These are phyloP conservation scores for Drosophila suboccidentalis DNA, from an alignment of 2,888 invertebrate genomes.

Conservation along the genomic window DNA sequence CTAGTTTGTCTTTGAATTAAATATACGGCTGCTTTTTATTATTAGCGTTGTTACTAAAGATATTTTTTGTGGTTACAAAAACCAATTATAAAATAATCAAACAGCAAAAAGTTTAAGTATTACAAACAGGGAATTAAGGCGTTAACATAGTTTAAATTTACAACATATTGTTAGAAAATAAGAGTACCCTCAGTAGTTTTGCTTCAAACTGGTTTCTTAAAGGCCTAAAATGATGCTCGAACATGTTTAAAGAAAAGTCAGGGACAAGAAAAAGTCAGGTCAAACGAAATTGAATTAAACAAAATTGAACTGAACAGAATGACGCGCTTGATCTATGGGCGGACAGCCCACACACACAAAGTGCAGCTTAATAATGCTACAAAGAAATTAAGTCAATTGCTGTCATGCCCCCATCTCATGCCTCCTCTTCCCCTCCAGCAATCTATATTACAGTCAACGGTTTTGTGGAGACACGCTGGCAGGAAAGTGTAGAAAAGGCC, in stretches of 20 bases:
- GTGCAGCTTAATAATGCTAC: conserved; percentile 41
- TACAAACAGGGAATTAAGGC: background rate
- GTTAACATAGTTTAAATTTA: too few relatives aligned
- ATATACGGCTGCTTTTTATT: conserved; percentile 8
- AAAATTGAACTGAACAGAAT: conserved; percentile 36
- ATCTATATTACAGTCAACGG: conserved; percentile 84
- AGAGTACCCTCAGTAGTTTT: conserved; percentile 1
- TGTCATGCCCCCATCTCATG: background rate
- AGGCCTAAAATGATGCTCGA: conserved; percentile 1
- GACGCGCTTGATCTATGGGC: conserved; percentile 8
- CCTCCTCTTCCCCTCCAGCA: conserved; percentile 60
- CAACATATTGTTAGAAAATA: too few relatives aligned
- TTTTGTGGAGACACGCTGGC: conserved; percentile 84
- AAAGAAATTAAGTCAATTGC: conserved; percentile 65
- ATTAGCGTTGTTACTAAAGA: conserved; percentile 15
- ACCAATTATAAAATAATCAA: background rate
- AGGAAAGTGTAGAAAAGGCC: conserved; percentile 80
- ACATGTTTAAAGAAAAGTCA: conserved; percentile 17
- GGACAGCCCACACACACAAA: conserved; percentile 22
- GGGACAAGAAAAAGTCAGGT: conserved; percentile 9
- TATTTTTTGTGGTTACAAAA: conserved; percentile 3
- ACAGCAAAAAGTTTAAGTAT: background rate
- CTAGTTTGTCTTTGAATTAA: conserved; percentile 54
- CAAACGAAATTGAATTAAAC: conserved; percentile 41
- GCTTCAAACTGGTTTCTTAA: conserved; percentile 44